Evolutionary conservation across 2,888 invertebrate genomes (phyloP), one percentile per base, ranked within the genome.

Genomic region (Parnassius mnemosyne): DNA sequence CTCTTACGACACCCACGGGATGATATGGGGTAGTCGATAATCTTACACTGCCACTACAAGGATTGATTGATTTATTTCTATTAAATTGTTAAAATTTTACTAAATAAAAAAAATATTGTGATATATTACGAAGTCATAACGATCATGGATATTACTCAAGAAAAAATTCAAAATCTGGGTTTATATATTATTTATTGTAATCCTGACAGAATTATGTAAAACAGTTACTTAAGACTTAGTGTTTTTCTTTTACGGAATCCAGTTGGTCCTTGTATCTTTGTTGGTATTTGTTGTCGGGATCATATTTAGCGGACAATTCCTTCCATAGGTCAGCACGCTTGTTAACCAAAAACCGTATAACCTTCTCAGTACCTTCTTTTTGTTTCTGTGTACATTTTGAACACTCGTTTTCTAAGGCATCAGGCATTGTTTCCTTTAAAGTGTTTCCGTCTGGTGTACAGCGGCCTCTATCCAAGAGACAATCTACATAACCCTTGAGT

Each of bases 331-430:
- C 92, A 0, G 93, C 93, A 66, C 94, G 94, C 65, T 95, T 93
- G 70, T 95, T 94, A 47, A 95, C 93, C 64, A 96, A 85, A 78
- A 89, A 93, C 51, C 91, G 92, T 65, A 96, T 92, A 1, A 96
- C 94, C 79, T 94, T 95, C 70, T 95, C 94, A 60, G 94, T 82
- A 1, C 84, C 76, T 1, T 68, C 62, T 66, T 89, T 89, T 65
- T 92, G 92, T 92, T 92, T 93, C 82, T 92, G 68, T 80, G 94
- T 95, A 78, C 96, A 96, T 79, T 95, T 95, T 56, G 84, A 78
- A 80, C 96, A 96, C 57, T 94, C 94, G 46, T 93, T 92, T 69
- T 93, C 92, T 52, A 96, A 78, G 0, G 96, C 96, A 68, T 96
- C 96, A 0, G 96, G 95, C 2, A 96, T 87, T 1, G 92, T 84